These are phyloP conservation scores for Atrina japonica DNA, from an alignment of 2,888 invertebrate species.

Conservation along the genomic window DNA sequence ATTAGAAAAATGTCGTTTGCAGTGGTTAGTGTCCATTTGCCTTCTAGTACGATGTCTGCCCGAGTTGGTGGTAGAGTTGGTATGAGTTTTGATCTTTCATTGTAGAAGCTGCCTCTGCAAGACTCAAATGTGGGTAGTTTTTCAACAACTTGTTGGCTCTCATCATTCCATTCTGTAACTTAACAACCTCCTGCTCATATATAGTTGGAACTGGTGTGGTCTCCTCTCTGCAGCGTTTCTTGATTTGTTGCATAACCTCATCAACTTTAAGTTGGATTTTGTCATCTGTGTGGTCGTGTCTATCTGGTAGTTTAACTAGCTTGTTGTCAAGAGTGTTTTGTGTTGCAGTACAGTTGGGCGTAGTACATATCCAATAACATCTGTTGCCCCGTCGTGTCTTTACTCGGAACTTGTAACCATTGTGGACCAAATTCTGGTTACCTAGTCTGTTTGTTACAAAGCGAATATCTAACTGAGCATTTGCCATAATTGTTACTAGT, in stretches of 20 bases:
- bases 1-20: too few species aligned
- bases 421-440: too few species aligned
- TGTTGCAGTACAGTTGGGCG: neutral
- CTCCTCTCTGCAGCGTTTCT: neutral
- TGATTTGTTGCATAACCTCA: neutral
- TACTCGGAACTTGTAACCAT: too few species aligned
- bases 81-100: neutral
- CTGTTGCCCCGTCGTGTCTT: too few species aligned
- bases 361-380: neutral
- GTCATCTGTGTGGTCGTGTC: neutral
- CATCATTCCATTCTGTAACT: neutral
- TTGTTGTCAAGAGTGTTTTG: neutral
- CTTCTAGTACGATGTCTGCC: too few species aligned
- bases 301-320: neutral
- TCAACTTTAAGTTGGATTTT: too few species aligned
- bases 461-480: too few species aligned
- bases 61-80: neutral
- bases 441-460: too few species aligned
- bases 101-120: neutral
- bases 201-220: neutral
- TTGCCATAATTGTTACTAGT: too few species aligned
- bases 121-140: slow-evolving; percentile 6
- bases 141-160: neutral
- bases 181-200: neutral
- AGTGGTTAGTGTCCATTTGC: too few species aligned